A percentile compares a stretch with the other conserved stretches of the same genome.
Evolutionary conservation across 2,888 invertebrate genomes (phyloP).

Genomic region (Nasonovia ribisnigri): DNA sequence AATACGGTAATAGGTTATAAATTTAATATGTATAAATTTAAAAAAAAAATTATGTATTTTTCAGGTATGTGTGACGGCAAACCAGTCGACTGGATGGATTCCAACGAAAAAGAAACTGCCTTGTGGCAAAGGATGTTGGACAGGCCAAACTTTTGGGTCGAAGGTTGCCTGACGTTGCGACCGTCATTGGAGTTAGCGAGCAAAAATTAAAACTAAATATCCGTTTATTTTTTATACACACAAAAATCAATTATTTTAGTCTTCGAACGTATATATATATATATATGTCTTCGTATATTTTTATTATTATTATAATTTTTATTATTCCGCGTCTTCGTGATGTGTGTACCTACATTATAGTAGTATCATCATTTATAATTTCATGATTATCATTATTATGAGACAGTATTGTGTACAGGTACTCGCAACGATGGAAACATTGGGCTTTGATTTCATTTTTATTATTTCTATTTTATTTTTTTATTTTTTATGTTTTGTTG

Average conservation of each 20-base stretch:
- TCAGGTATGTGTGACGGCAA: constrained; percentile 88
- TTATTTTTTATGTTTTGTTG: constrained; percentile 15
- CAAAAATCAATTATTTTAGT: constrained; percentile 34
- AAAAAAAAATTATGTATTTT: constrained; percentile 68
- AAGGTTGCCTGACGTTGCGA: constrained; percentile 88
- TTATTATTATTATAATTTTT: constrained; percentile 30
- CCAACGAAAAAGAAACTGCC: constrained; percentile 87
- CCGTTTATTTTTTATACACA: background rate
- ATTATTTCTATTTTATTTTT: constrained; percentile 21
- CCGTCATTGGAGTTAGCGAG: constrained; percentile 76
- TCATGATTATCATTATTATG: background rate
- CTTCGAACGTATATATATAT: constrained; percentile 31
- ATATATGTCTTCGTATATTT: constrained; percentile 4
- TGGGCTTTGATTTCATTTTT: constrained; percentile 14
- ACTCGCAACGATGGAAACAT: background rate
- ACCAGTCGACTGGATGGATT: constrained; percentile 95
- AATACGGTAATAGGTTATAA: background rate
- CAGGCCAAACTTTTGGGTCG: constrained; percentile 97
- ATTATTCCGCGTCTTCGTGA: background rate
- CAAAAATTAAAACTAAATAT: constrained; percentile 64
- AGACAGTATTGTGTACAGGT: background rate
- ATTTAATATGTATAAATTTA: background rate
- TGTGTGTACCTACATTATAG: background rate
- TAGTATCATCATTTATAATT: background rate
- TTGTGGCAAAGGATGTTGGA: constrained; percentile 96